Evolutionary conservation across 2,113 vertebrate species (phyloP).

Genomic region (Barbus barbus): DNA sequence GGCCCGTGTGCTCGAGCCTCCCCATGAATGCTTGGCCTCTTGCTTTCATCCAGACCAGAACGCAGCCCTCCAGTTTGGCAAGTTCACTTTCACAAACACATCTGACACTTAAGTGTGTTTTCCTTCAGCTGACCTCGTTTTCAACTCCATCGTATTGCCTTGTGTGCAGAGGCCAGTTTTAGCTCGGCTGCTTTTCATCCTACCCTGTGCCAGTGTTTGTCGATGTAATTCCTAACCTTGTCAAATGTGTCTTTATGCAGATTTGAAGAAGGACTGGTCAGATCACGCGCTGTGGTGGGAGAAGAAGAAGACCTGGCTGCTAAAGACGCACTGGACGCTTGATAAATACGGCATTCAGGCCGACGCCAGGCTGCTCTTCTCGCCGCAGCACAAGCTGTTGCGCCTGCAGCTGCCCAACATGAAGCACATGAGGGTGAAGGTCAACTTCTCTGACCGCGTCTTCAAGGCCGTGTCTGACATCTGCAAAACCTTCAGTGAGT

Average conservation of each 20-base stretch:
- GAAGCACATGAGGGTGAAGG: conserved; percentile 98
- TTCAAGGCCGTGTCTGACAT: conserved; percentile 99
- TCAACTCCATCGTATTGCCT: neutral
- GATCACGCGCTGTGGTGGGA: conserved; percentile 99
- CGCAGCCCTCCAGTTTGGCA: neutral
- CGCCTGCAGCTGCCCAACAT: conserved; percentile 98
- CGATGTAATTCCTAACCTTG: neutral
- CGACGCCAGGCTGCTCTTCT: conserved; percentile 94
- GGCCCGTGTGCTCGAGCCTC: neutral
- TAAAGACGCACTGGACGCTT: conserved; percentile 98
- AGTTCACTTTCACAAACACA: neutral
- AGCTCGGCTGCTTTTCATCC: neutral
- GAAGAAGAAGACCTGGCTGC: conserved; percentile 97
- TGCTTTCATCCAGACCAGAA: neutral
- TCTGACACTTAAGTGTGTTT: neutral
- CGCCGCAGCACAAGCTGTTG: conserved; percentile 96
- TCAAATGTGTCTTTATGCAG: conserved; percentile 67
- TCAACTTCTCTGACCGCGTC: conserved; percentile 98
- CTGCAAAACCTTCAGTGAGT: conserved; percentile 99
- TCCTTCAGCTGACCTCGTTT: neutral
- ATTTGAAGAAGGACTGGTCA: conserved; percentile 99
- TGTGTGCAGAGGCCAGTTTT: neutral
- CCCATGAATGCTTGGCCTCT: neutral
- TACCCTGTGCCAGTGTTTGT: neutral
- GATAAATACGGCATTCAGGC: conserved; percentile 99